phyloP scores from a whole-genome alignment of 2,797 vertebrate species.

The Ammospiza maritima region DNA sequence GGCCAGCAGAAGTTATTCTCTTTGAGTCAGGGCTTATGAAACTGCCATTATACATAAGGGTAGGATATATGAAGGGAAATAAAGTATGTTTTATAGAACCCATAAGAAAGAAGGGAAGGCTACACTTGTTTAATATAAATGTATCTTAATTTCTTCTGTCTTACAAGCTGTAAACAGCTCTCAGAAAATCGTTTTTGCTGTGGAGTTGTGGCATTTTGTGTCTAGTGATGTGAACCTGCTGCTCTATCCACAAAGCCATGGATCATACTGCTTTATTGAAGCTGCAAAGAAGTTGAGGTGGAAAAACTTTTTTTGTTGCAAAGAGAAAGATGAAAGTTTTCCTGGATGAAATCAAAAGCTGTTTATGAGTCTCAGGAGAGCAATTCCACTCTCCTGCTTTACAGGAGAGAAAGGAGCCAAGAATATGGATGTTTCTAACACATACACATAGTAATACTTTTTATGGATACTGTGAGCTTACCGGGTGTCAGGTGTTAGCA shows the following conservation, averaged over 20 bases:
- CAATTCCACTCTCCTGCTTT: neutral
- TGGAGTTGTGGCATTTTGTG: neutral
- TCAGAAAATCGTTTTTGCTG: neutral
- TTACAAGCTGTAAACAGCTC: neutral
- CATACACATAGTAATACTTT: neutral
- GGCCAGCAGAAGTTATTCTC: neutral
- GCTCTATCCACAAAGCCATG: neutral
- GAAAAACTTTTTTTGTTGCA: constrained; percentile 4
- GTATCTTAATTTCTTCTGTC: neutral
- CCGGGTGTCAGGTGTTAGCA: neutral
- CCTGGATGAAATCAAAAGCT: constrained; percentile 24
- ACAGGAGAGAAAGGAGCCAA: constrained; percentile 4
- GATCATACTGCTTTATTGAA: neutral
- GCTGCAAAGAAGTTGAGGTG: neutral
- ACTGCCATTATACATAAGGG: neutral
- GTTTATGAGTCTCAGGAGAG: constrained; percentile 28
- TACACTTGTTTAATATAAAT: neutral
- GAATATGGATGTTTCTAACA: constrained; percentile 36
- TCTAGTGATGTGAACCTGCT: neutral
- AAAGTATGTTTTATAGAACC: neutral
- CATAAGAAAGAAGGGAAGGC: neutral
- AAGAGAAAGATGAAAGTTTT: constrained; percentile 5
- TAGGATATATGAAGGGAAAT: neutral
- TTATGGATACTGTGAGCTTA: constrained; percentile 11
- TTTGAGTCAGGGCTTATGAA: neutral